Evolutionary conservation across 2,113 vertebrate species (phyloP), one percentile per base, ranked within the genome.

Genomic region (Hystrix brachyura): DNA sequence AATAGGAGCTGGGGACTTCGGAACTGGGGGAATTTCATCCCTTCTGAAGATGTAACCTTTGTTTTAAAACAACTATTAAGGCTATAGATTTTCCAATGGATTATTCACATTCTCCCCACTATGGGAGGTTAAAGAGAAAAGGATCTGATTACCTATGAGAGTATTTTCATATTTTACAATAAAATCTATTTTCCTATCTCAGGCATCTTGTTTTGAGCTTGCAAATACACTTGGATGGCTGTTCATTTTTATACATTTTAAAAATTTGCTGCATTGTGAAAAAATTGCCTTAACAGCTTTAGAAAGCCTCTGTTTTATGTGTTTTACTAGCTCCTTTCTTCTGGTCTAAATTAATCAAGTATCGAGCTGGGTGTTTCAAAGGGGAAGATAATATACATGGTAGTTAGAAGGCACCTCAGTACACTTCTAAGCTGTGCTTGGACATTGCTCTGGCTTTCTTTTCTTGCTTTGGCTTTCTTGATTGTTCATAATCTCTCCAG

Each of bases 101-200:
- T 78, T 78, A 57, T 79, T 59, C 4, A 57, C 10, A 3, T 76
- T 78, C 27, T 94, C 2, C 32, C 43, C 27, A 85, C 43, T 55
- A 81, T 53, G 43, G 59, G 25, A 90, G 27, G 15, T 81, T 92
- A 55, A 51, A 94, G 60, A 48, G 29, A 7, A 82, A 91, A 96
- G n/a, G 5, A 57, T 43, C 32, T 82, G 17, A 78, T 55, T 71
- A 67, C 9, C 32, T 92, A 21, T 91, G 5, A 91, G 29, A 15
- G 32, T 74, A 84, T 85, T 72, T 94, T 85, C 46, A 96, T 78
- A 81, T 32, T 96, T 95, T 74, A 91, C 13, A 51, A 92, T 74
- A 72, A 76, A 65, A 78, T 86, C 21, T 29, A 18, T 38, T 32
- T 48, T 74, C 51, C 60, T 76, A 29, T 43, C 0, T 21, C 18